These are phyloP conservation scores for Paraplagusia blochii DNA, from an alignment of 2,113 vertebrate genomes.

Conservation along the genomic window DNA sequence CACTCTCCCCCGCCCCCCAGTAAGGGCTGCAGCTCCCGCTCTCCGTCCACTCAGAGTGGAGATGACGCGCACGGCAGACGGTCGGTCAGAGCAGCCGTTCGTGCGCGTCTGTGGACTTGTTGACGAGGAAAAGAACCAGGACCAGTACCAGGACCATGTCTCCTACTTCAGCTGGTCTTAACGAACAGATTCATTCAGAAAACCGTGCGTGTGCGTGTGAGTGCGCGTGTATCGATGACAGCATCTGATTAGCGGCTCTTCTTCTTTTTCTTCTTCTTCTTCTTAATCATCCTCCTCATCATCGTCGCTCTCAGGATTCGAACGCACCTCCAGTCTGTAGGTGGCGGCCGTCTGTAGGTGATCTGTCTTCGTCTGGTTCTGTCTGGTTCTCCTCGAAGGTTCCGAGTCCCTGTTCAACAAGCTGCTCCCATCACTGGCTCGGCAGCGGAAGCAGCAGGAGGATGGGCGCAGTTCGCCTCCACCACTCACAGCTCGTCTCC, in stretches of 20 bases:
- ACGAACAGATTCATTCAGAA: constrained; percentile 7
- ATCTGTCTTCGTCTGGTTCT: constrained; percentile 45
- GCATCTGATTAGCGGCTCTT: too few species aligned
- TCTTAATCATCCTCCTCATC: too few species aligned
- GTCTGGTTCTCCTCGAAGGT: constrained; percentile 10
- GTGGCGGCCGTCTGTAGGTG: too few species aligned
- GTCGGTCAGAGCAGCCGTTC: constrained; percentile 37
- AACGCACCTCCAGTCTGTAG: too few species aligned
- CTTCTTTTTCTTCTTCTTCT: too few species aligned
- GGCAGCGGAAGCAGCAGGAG: not conserved
- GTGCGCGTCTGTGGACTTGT: constrained; percentile 65
- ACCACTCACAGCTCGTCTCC: constrained; percentile 34
- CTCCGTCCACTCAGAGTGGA: constrained; percentile 9
- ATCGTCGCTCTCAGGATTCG: too few species aligned
- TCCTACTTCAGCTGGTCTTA: constrained; percentile 66
- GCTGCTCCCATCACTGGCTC: constrained; percentile 52
- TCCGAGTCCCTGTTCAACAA: constrained; percentile 64
- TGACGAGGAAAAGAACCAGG: too few species aligned
- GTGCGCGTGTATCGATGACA: too few species aligned
- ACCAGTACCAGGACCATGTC: constrained; percentile 67
- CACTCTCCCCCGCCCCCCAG: constrained; percentile 19
- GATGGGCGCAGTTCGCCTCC: constrained; percentile 62
- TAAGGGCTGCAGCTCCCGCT: constrained; percentile 14
- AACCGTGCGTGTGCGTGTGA: too few species aligned
- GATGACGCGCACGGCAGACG: constrained; percentile 57